Percentiles rank a stretch among this genome's conserved stretches.
Conservation (phyloP, 2,113 vertebrate species). For the Sakesphorus luctuosus region DNA sequence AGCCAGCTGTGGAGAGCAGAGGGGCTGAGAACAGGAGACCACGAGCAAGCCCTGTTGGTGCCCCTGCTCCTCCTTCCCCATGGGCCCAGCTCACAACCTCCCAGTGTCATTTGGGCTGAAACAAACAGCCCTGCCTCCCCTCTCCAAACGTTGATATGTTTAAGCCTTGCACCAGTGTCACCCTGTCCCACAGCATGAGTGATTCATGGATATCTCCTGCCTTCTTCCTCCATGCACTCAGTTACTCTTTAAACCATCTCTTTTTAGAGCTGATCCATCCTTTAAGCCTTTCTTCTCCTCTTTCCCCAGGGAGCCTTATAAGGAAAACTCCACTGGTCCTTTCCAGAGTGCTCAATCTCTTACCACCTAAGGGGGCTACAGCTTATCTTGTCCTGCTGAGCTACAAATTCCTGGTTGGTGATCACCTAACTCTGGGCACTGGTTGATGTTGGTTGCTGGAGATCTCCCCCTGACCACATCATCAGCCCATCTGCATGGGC, state of each 20-base stretch:
- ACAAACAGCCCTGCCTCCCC: not conserved
- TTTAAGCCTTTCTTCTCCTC: not conserved
- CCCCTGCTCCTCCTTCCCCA: not conserved
- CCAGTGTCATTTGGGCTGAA: not conserved
- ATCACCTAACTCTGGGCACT: not conserved
- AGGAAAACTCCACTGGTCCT: not conserved
- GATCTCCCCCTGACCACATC: not conserved
- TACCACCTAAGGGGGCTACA: not conserved
- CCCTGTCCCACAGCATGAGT: not conserved
- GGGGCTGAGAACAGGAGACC: not conserved
- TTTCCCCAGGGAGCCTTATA: not conserved
- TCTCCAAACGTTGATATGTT: not conserved
- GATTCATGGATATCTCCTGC: not conserved
- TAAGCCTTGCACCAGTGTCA: not conserved
- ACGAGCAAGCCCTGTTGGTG: accelerated
- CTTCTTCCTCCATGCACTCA: not conserved
- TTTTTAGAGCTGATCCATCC: not conserved
- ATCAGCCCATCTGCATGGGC: not conserved
- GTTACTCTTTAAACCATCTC: not conserved
- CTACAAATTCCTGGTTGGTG: accelerated
- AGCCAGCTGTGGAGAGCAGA: constrained; percentile 33
- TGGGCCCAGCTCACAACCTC: not conserved
- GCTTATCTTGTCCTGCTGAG: not conserved
- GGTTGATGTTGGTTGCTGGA: not conserved
- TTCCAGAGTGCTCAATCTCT: not conserved